phyloP scores from a whole-genome alignment of 2,888 invertebrate genomes.

The Eupithecia subumbrata region DNA sequence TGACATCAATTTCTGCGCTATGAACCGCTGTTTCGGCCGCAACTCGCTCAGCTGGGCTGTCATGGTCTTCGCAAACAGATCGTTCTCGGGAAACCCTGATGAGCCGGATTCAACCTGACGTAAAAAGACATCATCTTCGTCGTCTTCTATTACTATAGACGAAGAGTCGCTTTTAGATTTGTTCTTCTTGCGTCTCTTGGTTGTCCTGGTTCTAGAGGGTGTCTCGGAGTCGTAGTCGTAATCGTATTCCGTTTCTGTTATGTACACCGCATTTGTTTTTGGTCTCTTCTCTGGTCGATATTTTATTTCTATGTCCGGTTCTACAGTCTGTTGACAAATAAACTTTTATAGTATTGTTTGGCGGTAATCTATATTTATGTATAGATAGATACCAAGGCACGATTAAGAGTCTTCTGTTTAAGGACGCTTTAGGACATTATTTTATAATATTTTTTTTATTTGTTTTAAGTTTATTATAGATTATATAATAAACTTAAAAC shows the following conservation, averaged over 20 bases:
- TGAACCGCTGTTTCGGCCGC: slow-evolving; percentile 47
- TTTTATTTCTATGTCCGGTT: background rate
- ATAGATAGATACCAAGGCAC: too few relatives aligned
- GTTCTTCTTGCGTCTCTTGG: background rate
- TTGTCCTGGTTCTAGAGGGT: background rate
- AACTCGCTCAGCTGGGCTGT: slow-evolving; percentile 53
- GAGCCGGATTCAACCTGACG: background rate
- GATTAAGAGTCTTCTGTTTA: too few relatives aligned
- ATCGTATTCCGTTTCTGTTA: background rate
- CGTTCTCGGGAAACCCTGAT: slow-evolving; percentile 15
- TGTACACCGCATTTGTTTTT: background rate
- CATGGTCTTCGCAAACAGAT: slow-evolving; percentile 47
- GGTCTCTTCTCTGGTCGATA: background rate
- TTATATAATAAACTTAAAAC: too few relatives aligned
- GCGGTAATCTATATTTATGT: too few relatives aligned
- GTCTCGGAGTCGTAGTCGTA: background rate
- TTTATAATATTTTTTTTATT: too few relatives aligned
- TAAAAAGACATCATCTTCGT: background rate
- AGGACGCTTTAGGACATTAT: too few relatives aligned
- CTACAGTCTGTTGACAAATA: background rate
- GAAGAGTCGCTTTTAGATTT: background rate
- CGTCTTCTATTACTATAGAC: background rate
- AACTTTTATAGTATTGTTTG: background rate
- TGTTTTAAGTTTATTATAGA: too few relatives aligned
- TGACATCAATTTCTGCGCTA: slow-evolving; percentile 61